A percentile compares a stretch with the other conserved stretches of the same genome.
These are phyloP conservation scores for Ceuthmochares aereus DNA, from an alignment of 2,113 vertebrate species.

Conservation along the genomic window DNA sequence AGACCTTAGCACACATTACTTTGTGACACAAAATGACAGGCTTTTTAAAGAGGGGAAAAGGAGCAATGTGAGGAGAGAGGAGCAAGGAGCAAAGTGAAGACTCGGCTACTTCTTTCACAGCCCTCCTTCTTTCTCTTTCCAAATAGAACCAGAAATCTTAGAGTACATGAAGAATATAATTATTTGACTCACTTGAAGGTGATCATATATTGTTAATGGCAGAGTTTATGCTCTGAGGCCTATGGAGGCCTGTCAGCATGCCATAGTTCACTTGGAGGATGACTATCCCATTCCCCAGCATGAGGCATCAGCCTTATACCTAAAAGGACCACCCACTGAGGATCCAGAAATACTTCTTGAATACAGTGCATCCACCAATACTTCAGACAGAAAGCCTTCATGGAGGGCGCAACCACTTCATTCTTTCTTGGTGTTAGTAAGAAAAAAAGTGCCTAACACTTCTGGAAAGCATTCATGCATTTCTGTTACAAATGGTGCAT, in stretches of 20 bases:
- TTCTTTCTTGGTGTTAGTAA: not conserved
- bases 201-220: not conserved
- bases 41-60: not conserved
- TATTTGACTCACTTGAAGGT: not conserved
- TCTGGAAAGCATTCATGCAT: not conserved
- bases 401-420: not conserved
- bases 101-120: not conserved
- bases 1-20: no score
- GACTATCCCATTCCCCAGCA: not conserved
- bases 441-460: rapidly evolving
- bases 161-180: not conserved
- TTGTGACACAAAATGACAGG: not conserved
- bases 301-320: not conserved
- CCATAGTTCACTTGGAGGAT: not conserved
- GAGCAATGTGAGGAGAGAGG: not conserved
- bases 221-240: not conserved
- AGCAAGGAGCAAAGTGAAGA: no score
- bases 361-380: rapidly evolving
- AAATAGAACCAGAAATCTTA: not conserved
- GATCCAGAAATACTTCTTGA: not conserved
- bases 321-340: not conserved
- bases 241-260: not conserved
- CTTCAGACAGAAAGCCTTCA: not conserved
- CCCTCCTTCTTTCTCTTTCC: not conserved
- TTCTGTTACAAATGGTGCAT: not conserved